phyloP scores from a whole-genome alignment of 2,888 invertebrate genomes.

The Rambutsinella grinnellia region DNA sequence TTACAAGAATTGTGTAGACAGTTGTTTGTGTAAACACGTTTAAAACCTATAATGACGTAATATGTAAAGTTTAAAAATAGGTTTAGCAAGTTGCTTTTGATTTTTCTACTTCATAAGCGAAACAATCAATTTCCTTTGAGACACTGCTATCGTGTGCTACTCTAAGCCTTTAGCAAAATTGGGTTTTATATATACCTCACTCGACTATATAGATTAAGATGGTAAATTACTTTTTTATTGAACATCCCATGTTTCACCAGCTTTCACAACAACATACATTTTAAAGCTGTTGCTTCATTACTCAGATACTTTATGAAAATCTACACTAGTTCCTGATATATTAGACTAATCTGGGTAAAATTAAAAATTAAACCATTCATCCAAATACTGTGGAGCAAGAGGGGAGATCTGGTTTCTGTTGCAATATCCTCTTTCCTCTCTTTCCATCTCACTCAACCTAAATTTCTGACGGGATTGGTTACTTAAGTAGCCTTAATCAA shows the following conservation, averaged over 20 bases:
- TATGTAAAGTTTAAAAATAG: constrained; percentile 46
- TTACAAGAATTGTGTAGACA: constrained; percentile 35
- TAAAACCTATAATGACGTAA: constrained; percentile 46
- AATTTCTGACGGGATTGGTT: constrained; percentile 26
- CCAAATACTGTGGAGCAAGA: too few relatives aligned
- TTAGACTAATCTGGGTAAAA: too few relatives aligned
- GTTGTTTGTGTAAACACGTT: constrained; percentile 45
- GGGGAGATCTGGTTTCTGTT: too few relatives aligned
- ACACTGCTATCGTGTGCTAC: too few relatives aligned
- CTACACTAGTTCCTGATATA: too few relatives aligned
- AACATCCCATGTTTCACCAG: constrained; percentile 27
- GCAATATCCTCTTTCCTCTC: too few relatives aligned
- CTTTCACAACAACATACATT: constrained; percentile 25
- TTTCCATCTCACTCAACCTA: too few relatives aligned
- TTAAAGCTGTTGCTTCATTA: too few relatives aligned
- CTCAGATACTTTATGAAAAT: too few relatives aligned
- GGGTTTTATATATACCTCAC: too few relatives aligned
- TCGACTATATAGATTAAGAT: neutral
- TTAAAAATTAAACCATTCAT: too few relatives aligned
- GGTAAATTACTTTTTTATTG: constrained; percentile 22
- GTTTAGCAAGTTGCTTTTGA: constrained; percentile 45
- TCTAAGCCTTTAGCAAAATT: too few relatives aligned
- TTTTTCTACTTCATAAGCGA: constrained; percentile 44
- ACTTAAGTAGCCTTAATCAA: constrained; percentile 18
- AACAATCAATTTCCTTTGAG: constrained; percentile 41